Evolutionary conservation across 1,140 invertebrate species (phyloP), one percentile per base, ranked within the genome.

Genomic region (Spodoptera litura): DNA sequence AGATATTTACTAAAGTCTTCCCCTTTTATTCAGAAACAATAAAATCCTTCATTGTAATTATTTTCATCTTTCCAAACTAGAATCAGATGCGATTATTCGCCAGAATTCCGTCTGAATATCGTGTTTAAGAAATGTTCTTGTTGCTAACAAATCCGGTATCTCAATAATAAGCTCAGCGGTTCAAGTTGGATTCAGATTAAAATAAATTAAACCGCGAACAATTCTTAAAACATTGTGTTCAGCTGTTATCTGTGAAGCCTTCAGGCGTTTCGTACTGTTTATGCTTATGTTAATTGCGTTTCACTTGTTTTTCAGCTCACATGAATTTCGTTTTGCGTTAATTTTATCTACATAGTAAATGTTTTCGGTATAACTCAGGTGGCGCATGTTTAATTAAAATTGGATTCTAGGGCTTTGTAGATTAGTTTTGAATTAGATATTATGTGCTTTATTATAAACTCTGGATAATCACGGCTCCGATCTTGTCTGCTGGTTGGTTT

Each of bases 141-240:
- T 56, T 49, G 15, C 8, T 44, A 66, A 66, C 52, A 71, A 71
- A 71, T 71, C 52, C 68, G 27, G 52, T 56, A 71, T 71, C 68
- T 71, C 52, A 55, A 71, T 71, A 71, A 71, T 56, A 71, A 55
- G 52, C 68, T 51, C 52, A 12, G 27, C 20, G 68, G 35, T 56
- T 71, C 27, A 71, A 71, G 25, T 71, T 56, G 68, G 68, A 38
- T 71, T 71, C 31, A 71, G 52, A 71, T 71, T 71, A 56, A 56
- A 71, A 71, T 71, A 71, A 56, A 71, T 71, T 71, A 55, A 71
- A 71, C 68, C 31, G 68, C 8, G 10, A 55, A 68, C 64, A 68
- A 71, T 71, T 71, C 68, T 71, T 56, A 52, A 20, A 53, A 71
- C 52, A 56, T 71, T 71, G 35, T 56, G 51, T 53, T 27, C 49